These are phyloP conservation scores for Chaenodraco wilsoni DNA, from an alignment of 2,797 vertebrate genomes.

Conservation along the genomic window DNA sequence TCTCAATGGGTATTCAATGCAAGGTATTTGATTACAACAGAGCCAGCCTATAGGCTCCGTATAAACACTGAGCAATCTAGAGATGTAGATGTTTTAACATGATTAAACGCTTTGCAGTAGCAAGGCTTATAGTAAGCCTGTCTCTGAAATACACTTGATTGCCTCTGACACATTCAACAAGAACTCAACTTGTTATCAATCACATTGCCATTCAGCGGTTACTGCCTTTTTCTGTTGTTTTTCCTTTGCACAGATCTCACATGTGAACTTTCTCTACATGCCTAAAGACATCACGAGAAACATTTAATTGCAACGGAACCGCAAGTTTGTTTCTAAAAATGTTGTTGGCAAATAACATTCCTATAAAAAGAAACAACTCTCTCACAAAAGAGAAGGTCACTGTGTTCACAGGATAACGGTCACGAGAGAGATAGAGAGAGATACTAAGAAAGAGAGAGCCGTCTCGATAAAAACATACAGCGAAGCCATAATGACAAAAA, in stretches of 20 bases:
- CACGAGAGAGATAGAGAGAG: slow-evolving; percentile 14
- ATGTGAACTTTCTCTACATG: slow-evolving; percentile 33
- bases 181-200: slow-evolving; percentile 25
- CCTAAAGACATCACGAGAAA: slow-evolving; percentile 17
- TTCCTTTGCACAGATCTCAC: not conserved
- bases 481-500: slow-evolving; percentile 39
- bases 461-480: slow-evolving; percentile 14
- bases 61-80: slow-evolving; percentile 5
- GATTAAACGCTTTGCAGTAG: not conserved
- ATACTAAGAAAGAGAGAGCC: not conserved
- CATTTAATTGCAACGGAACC: slow-evolving; percentile 13
- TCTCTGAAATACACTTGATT: slow-evolving; percentile 23
- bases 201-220: slow-evolving; percentile 7
- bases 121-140: not conserved
- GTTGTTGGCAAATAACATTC: slow-evolving; percentile 10
- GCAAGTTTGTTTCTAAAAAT: slow-evolving; percentile 20
- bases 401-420: slow-evolving; percentile 14
- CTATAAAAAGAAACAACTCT: not conserved
- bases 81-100: slow-evolving; percentile 13
- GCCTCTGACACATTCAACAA: slow-evolving; percentile 19
- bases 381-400: slow-evolving; percentile 32
- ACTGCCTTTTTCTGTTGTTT: not conserved
- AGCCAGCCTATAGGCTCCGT: not conserved
- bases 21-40: slow-evolving; percentile 3
- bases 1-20: slow-evolving; percentile 2